Percentiles rank a stretch among this genome's conserved stretches.
These are phyloP conservation scores for Dipodomys ordii DNA, from an alignment of 2,113 vertebrate species.

Conservation along the genomic window DNA sequence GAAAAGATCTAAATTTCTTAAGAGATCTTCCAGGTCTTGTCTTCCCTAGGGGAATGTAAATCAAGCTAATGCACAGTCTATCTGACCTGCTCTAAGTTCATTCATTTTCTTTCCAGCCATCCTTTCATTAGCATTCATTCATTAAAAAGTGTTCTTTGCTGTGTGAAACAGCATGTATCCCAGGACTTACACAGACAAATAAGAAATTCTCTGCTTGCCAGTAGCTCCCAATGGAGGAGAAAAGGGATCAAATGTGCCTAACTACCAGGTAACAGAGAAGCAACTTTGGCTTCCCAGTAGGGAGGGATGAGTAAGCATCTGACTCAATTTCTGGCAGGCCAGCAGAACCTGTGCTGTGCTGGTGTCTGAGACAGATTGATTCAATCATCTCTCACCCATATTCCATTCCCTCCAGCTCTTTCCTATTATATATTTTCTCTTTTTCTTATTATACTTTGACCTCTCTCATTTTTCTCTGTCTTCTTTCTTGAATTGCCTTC, in stretches of 20 bases:
- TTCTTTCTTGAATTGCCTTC: not conserved
- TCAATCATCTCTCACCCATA: not conserved
- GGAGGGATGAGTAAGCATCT: not conserved
- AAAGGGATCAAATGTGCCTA: not conserved
- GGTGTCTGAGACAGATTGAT: not conserved
- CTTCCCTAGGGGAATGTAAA: constrained; percentile 12
- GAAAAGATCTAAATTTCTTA: constrained; percentile 5
- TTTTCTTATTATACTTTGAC: constrained; percentile 43
- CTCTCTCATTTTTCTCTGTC: constrained; percentile 59
- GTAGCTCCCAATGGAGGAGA: not conserved
- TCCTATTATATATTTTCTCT: constrained; percentile 22
- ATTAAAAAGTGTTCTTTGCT: not conserved
- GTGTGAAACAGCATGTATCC: not conserved
- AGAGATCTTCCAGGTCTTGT: not conserved
- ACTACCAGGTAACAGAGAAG: not conserved
- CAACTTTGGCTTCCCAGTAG: not conserved
- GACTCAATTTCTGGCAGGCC: not conserved
- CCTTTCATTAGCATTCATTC: not conserved
- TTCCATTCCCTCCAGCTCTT: constrained; percentile 11
- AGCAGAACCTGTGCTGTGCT: rapidly evolving
- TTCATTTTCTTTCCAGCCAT: not conserved
- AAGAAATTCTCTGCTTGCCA: not conserved
- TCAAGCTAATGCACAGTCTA: not conserved
- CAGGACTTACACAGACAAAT: not conserved
- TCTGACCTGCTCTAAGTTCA: not conserved